Percentiles rank a stretch among this genome's conserved stretches.
Evolutionary conservation across 2,113 vertebrate genomes (phyloP).

Genomic region (Podarcis raffonei): DNA sequence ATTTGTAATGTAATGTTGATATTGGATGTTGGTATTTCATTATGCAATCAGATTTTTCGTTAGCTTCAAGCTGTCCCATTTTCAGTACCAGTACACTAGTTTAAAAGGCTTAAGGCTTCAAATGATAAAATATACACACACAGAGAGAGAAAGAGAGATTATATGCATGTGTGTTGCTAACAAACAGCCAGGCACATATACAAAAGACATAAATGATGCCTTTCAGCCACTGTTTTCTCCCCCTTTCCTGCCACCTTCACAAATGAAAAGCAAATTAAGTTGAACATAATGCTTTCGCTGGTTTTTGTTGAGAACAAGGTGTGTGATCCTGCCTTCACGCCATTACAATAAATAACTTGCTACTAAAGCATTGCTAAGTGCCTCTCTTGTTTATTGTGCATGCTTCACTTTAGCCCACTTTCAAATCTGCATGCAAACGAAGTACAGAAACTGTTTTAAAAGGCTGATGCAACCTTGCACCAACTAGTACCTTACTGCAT

Average conservation of each 20-base stretch:
- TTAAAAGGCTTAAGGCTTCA: neutral
- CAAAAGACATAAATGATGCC: neutral
- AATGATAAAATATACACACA: neutral
- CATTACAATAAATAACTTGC: neutral
- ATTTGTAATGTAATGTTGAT: neutral
- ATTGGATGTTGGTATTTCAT: neutral
- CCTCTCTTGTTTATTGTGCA: neutral
- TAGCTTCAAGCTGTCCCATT: neutral
- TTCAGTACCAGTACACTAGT: neutral
- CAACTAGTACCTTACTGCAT: conserved; percentile 88
- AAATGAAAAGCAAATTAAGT: neutral
- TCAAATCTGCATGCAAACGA: neutral
- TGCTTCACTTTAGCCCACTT: neutral
- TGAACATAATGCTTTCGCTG: neutral
- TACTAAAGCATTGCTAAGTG: neutral
- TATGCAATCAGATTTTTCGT: neutral
- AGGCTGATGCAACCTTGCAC: neutral
- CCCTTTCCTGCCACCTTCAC: too few relatives aligned
- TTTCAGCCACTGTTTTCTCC: neutral
- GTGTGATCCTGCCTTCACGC: neutral
- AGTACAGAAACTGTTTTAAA: neutral
- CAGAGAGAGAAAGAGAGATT: neutral
- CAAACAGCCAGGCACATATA: neutral
- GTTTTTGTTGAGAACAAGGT: neutral
- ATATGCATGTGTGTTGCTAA: neutral